phyloP scores from a whole-genome alignment of 2,888 invertebrate genomes.

The Lordiphosa fenestrarum region DNA sequence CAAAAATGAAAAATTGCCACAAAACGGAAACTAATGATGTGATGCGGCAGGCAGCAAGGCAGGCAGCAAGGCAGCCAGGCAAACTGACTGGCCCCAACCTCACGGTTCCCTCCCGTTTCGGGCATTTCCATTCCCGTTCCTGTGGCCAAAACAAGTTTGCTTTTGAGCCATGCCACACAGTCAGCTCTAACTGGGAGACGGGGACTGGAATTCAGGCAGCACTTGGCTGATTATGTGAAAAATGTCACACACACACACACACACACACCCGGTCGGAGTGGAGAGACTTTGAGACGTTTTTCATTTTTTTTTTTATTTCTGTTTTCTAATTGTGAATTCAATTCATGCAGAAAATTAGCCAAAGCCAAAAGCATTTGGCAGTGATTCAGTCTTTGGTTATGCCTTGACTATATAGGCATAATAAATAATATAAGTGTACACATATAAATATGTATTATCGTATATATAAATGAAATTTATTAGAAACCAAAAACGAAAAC shows the following conservation, averaged over 20 bases:
- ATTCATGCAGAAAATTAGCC: slow-evolving; percentile 76
- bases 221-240: slow-evolving; percentile 75
- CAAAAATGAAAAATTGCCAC: slow-evolving; percentile 76
- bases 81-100: slow-evolving; percentile 9
- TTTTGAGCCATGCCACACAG: slow-evolving; percentile 53
- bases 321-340: slow-evolving; percentile 72
- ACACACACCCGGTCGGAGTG: slow-evolving; percentile 9
- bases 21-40: slow-evolving; percentile 78
- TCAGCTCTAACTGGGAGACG: slow-evolving; percentile 41
- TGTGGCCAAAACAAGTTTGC: slow-evolving; percentile 52
- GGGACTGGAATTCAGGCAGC: slow-evolving; percentile 67
- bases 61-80: no score
- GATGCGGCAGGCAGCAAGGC: slow-evolving; percentile 52
- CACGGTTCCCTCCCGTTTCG: slow-evolving; percentile 7
- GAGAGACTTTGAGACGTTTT: slow-evolving; percentile 11
- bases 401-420: slow-evolving; percentile 14
- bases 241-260: slow-evolving; percentile 64
- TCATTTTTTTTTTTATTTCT: slow-evolving; percentile 22
- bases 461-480: slow-evolving; percentile 8
- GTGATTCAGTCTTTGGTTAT: slow-evolving; percentile 38
- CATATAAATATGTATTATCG: slow-evolving; percentile 1
- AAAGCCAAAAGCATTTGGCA: slow-evolving; percentile 45
- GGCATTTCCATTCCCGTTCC: slow-evolving; percentile 36
- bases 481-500: slow-evolving; percentile 3
- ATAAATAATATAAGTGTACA: slow-evolving; percentile 6